Percentiles rank a stretch among this genome's conserved stretches.
Evolutionary conservation across 2,797 vertebrate species (phyloP).

Genomic region (Linurgus olivaceus): DNA sequence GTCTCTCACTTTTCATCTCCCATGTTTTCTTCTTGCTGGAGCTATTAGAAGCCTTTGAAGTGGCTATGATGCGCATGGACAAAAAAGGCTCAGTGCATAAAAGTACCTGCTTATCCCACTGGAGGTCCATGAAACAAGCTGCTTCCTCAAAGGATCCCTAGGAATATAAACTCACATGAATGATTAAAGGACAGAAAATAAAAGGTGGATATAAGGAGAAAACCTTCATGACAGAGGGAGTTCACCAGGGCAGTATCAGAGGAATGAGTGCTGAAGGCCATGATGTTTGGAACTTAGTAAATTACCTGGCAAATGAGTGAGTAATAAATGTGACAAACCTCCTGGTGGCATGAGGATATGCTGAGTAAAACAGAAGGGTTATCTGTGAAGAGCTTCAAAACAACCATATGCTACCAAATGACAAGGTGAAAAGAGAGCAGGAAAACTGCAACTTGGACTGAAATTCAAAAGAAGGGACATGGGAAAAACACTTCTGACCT

Average conservation of each 20-base stretch:
- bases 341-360: neutral
- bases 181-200: neutral
- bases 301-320: neutral
- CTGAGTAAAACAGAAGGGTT: neutral
- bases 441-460: neutral
- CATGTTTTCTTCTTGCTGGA: neutral
- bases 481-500: neutral
- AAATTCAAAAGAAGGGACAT: neutral
- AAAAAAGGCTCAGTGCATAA: neutral
- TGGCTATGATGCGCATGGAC: neutral
- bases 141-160: neutral
- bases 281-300: neutral
- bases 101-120: neutral
- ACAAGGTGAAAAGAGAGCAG: constrained; percentile 11
- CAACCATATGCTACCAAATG: neutral
- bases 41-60: neutral
- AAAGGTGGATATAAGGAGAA: neutral
- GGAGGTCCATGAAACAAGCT: neutral
- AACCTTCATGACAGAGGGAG: neutral
- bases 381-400: neutral
- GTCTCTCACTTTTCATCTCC: neutral
- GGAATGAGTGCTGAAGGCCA: neutral
- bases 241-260: neutral
- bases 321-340: neutral
- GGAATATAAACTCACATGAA: neutral